These are phyloP conservation scores for Vireo altiloquus DNA, from an alignment of 2,113 vertebrate species.

Conservation along the genomic window DNA sequence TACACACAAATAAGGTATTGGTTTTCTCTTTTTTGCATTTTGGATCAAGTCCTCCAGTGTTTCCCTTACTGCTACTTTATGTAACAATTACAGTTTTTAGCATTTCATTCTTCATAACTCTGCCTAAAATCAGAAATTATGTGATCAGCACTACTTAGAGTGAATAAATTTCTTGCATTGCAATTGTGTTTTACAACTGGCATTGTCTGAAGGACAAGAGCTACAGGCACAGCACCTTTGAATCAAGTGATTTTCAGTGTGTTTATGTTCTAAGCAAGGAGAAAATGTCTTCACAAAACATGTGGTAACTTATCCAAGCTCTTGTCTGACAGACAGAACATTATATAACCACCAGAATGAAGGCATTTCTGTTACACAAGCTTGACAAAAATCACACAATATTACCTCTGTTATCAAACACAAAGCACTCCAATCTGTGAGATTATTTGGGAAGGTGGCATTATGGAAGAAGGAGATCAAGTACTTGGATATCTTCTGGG, in stretches of 20 bases:
- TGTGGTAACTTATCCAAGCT: not conserved
- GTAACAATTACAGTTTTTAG: not conserved
- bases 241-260: not conserved
- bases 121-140: not conserved
- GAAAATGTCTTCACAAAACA: not conserved
- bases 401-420: not conserved
- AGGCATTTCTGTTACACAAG: not conserved
- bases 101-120: not conserved
- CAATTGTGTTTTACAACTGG: not conserved
- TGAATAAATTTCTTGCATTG: not conserved
- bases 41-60: not conserved
- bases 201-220: not conserved
- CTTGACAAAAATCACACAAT: not conserved
- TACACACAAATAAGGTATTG: not conserved
- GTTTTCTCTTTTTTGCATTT: not conserved
- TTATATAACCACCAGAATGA: not conserved
- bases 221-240: not conserved
- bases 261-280: not conserved
- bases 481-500: fast-evolving
- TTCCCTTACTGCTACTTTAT: not conserved
- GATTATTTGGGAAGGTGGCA: not conserved
- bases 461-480: not conserved
- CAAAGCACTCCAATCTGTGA: not conserved
- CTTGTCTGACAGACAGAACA: not conserved
- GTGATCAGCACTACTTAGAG: not conserved